Conservation (phyloP, 2,888 invertebrate species). For the Melanophora roralis region DNA sequence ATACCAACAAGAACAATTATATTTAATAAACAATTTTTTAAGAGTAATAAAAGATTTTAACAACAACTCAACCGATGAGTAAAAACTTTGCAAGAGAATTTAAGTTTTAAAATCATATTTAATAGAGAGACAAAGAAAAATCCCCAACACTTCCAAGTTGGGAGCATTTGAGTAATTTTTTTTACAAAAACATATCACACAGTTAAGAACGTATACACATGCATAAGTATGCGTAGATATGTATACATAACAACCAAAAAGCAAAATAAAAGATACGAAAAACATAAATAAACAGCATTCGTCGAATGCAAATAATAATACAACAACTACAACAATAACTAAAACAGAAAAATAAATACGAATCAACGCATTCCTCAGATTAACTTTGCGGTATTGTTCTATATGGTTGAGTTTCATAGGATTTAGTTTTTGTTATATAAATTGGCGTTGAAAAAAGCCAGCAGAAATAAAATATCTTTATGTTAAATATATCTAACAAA, state of each 20-base stretch:
- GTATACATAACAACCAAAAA: slow-evolving; percentile 7
- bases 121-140: slow-evolving; percentile 7
- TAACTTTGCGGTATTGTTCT: slow-evolving; percentile 32
- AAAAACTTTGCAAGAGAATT: slow-evolving; percentile 6
- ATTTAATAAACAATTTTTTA: not conserved
- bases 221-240: not conserved
- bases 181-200: slow-evolving; percentile 17
- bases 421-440: slow-evolving; percentile 33
- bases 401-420: not conserved
- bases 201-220: not conserved
- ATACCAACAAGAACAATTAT: no score
- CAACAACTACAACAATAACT: slow-evolving; percentile 19
- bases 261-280: slow-evolving; percentile 30
- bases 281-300: slow-evolving; percentile 59
- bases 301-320: slow-evolving; percentile 56
- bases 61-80: slow-evolving; percentile 30
- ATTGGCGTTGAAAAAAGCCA: slow-evolving; percentile 31
- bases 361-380: slow-evolving; percentile 43
- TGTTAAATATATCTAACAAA: slow-evolving; percentile 31
- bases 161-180: slow-evolving; percentile 25
- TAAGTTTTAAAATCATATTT: not conserved
- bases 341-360: slow-evolving; percentile 7
- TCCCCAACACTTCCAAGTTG: slow-evolving; percentile 1
- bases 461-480: not conserved
- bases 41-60: slow-evolving; percentile 24